Percentiles rank a stretch among this genome's conserved stretches.
Evolutionary conservation across 2,113 vertebrate genomes (phyloP).

Genomic region (Myrmecophaga tridactyla): DNA sequence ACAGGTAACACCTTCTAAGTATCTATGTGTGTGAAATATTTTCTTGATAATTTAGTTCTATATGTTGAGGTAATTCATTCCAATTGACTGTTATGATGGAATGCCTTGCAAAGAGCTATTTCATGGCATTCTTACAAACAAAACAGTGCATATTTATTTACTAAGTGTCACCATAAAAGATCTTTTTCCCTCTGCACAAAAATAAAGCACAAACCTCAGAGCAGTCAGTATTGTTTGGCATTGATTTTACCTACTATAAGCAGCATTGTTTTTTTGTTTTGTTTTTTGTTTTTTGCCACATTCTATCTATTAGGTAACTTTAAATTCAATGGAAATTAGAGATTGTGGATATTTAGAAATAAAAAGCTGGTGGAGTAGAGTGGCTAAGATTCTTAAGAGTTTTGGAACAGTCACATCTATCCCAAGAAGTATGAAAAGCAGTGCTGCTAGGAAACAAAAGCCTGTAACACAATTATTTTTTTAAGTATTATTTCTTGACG

Average conservation of each 20-base stretch:
- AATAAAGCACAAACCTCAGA: neutral
- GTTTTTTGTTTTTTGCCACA: neutral
- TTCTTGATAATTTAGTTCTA: neutral
- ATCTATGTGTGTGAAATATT: neutral
- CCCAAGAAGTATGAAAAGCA: neutral
- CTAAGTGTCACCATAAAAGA: neutral
- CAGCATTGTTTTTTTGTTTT: neutral
- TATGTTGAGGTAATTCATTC: neutral
- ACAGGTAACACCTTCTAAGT: constrained; percentile 86
- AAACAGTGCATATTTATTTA: neutral
- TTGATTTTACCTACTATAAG: neutral
- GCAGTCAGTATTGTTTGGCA: neutral
- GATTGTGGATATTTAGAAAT: constrained; percentile 8
- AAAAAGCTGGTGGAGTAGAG: neutral
- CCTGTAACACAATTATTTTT: neutral
- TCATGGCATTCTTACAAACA: constrained; percentile 1
- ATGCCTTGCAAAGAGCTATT: neutral
- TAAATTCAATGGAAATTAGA: constrained; percentile 35
- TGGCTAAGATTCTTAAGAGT: neutral
- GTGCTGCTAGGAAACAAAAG: neutral
- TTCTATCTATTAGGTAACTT: constrained; percentile 15
- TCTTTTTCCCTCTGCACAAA: neutral
- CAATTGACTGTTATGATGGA: neutral
- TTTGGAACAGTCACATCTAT: neutral
- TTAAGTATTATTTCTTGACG: constrained; percentile 9